Base-by-base conservation (phyloP, 2,113 vertebrate species). In the Crotalus horridus region DNA sequence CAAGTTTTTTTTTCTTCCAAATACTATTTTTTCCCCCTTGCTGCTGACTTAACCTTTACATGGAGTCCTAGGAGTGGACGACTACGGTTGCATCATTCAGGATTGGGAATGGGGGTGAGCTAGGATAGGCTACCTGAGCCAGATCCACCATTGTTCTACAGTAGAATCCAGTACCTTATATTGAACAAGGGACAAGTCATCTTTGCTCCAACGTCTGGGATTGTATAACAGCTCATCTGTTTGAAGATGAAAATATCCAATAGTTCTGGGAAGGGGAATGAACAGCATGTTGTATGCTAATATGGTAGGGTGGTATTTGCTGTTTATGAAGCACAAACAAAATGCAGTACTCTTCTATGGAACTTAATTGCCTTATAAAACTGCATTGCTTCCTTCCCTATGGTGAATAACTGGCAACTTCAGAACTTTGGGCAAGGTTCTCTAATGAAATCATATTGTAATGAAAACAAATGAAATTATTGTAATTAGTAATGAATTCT, bases 361-460 rank as follows among this genome's bases (percentile, higher is more conserved):
- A 93, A 55, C 46, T 87, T 17, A 13, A 33, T 17, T 93, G 92
- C 92, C 92, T 93, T 93, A 93, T 48, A 90, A 87, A 59, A 90
- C 46, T 81, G 87, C 51, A 46, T 24, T 21, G 26, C 15, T 56
- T 81, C 91, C 17, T 33, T 93, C 55, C 21, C 17, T n/a, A 86
- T 87, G 88, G 92, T 58, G 89, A 93, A 90, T 87, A 43, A 87
- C 56, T 56, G 85, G n/a, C 43, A 64, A 54, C 24, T 86, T 93
- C 56, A 29, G 85, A 93, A 53, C n/a, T 64, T 24, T 85, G 43
- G 46, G 54, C 55, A 53, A 17, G 21, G 3, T 48, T 53, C 74
- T 86, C 46, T 86, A 46, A 29, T 87, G 33, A 92, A 93, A 89
- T 58, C 61, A 87, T 46, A 81, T 2, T 20, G 15, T 86, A 56